Evolutionary conservation across 2,888 invertebrate genomes (phyloP), one percentile per base, ranked within the genome.

Genomic region (Lapara coniferarum): DNA sequence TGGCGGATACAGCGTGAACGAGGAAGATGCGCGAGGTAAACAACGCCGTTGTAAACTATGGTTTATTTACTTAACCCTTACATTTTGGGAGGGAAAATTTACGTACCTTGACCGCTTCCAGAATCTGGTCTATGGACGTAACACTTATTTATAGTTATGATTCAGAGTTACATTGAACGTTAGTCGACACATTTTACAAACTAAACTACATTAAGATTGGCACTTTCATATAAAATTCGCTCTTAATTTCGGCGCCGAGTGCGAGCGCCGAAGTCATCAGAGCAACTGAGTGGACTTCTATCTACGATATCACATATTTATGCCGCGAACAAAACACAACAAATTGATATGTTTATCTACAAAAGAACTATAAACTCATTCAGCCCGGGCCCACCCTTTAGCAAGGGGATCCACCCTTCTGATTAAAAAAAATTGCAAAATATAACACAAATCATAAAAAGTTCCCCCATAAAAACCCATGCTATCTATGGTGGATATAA

Each of bases 311-410:
- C 88, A 89, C 87, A 89, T 89, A 91, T 87, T 89, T 88, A 87
- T 84, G 85, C 81, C 79, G 78, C 86, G 86, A 87, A 92, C 93
- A 92, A 92, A 92, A 89, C 91, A 91, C 89, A 91, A 93, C 93
- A 93, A 93, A 93, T 93, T 93, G 93, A 93, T 93, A 92, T 93
- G 93, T 93, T 93, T 93, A 93, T 93, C 93, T 93, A 92, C 91
- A 90, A 85, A 67, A 89, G 88, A 83, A 88, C 90, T 87, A 92
- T 91, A 93, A 93, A 92, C 88, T 92, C 92, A 92, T 92, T 91
- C 89, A 88, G 78, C 70, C 72, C 78, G 74, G 79, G 89, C 92
- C 90, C 92, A 93, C 93, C 93, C 93, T 93, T 93, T 93, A 89
- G 85, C 78, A 78, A 88, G 85, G 92, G 93, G 92, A 88, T 83